Conservation (phyloP, 2,888 invertebrate species). For the Hermaeophaga mercurialis region DNA sequence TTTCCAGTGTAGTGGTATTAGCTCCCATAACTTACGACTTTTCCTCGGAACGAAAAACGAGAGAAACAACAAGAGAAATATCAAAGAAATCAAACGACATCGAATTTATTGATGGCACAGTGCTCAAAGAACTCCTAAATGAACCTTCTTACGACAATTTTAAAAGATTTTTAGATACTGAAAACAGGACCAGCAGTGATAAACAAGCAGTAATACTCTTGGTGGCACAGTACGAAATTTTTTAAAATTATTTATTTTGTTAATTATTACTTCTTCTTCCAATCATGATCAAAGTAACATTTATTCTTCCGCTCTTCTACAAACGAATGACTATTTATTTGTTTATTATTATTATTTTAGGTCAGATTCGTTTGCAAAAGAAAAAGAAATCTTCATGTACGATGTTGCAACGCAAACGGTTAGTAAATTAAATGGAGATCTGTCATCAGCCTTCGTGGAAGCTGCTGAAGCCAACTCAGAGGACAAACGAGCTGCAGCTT, state of each 20-base stretch:
- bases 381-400: conserved; percentile 87
- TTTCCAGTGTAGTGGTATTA: conserved; percentile 84
- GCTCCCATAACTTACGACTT: conserved; percentile 80
- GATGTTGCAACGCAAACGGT: conserved; percentile 76
- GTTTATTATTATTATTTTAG: too few species aligned
- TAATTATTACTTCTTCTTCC: too few species aligned
- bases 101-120: conserved; percentile 62
- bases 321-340: too few species aligned
- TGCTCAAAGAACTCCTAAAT: conserved; percentile 75
- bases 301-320: not conserved
- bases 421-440: conserved; percentile 78
- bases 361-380: conserved; percentile 51
- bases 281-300: too few species aligned
- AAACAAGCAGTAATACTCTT: conserved; percentile 81
- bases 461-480: conserved; percentile 83
- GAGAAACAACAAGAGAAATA: conserved; percentile 52
- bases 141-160: conserved; percentile 79
- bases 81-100: conserved; percentile 48
- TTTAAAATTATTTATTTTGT: not conserved
- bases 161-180: conserved; percentile 78
- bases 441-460: conserved; percentile 83
- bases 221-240: conserved; percentile 74
- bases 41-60: conserved; percentile 60
- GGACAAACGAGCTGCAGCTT: conserved; percentile 40
- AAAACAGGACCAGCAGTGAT: conserved; percentile 74